These are phyloP conservation scores for Phragmatobia fuliginosa DNA, from an alignment of 2,888 invertebrate species.

Conservation along the genomic window DNA sequence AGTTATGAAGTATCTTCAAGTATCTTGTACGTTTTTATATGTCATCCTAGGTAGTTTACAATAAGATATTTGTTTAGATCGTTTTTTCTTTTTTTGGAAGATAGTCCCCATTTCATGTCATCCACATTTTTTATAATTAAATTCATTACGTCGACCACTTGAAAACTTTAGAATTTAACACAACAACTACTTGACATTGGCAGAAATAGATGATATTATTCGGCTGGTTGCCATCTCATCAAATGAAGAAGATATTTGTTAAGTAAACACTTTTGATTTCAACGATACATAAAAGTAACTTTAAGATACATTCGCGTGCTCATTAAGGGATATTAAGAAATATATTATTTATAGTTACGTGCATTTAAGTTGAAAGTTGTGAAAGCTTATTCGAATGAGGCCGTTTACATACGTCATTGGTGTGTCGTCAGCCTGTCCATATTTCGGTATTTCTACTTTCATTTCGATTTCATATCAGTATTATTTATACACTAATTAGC, in stretches of 20 bases:
- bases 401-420: constrained; percentile 18
- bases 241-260: too few relatives aligned
- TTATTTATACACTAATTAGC: background rate
- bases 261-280: background rate
- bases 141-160: too few relatives aligned
- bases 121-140: too few relatives aligned
- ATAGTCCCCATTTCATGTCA: too few relatives aligned
- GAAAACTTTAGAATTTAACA: too few relatives aligned
- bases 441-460: constrained; percentile 8
- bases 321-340: background rate
- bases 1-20: background rate
- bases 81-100: too few relatives aligned
- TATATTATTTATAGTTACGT: background rate
- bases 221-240: too few relatives aligned
- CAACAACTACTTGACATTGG: too few relatives aligned
- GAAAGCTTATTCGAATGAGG: constrained; percentile 28
- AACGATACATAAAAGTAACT: background rate
- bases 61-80: background rate
- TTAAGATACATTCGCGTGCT: background rate
- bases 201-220: too few relatives aligned
- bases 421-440: constrained; percentile 29
- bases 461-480: constrained; percentile 7
- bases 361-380: constrained; percentile 35
- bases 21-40: background rate
- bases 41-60: background rate